Evolutionary conservation across 2,797 vertebrate species (phyloP).

Genomic region (Xenops minutus): DNA sequence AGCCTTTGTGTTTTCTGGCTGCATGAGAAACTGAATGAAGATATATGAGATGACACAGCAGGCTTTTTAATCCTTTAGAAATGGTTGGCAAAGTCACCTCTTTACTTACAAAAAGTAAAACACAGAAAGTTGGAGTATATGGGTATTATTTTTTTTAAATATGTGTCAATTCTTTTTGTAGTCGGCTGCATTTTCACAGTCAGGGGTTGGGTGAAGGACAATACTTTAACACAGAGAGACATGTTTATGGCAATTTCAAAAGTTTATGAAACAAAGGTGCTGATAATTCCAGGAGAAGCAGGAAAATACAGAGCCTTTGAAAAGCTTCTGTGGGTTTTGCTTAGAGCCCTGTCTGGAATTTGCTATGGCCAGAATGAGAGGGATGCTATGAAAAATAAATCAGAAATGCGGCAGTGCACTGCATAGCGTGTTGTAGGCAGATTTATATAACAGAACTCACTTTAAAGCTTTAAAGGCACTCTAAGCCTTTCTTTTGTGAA

Average conservation of each 20-base stretch:
- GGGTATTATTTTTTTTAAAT: not conserved
- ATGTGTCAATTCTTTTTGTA: not conserved
- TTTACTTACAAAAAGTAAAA: slow-evolving; percentile 44
- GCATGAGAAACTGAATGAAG: slow-evolving; percentile 42
- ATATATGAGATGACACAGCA: slow-evolving; percentile 51
- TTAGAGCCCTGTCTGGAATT: slow-evolving; percentile 6
- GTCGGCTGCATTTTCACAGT: not conserved
- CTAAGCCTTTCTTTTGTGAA: not conserved
- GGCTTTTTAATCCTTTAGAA: slow-evolving; percentile 61
- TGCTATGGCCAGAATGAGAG: not conserved
- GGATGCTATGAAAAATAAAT: not conserved
- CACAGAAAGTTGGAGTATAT: not conserved
- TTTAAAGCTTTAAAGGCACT: not conserved
- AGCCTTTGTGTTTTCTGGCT: slow-evolving; percentile 47
- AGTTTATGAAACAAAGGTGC: slow-evolving; percentile 31
- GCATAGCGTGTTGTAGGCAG: not conserved
- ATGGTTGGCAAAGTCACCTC: slow-evolving; percentile 51
- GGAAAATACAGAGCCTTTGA: not conserved
- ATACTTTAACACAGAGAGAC: not conserved
- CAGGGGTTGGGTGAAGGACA: slow-evolving; percentile 4
- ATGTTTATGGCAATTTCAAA: slow-evolving; percentile 36
- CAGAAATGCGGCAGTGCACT: not conserved
- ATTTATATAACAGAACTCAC: not conserved
- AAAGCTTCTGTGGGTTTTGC: slow-evolving; percentile 8
- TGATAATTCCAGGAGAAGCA: slow-evolving; percentile 15